Conservation (phyloP, 2,113 vertebrate genomes). For the Propithecus coquereli region DNA sequence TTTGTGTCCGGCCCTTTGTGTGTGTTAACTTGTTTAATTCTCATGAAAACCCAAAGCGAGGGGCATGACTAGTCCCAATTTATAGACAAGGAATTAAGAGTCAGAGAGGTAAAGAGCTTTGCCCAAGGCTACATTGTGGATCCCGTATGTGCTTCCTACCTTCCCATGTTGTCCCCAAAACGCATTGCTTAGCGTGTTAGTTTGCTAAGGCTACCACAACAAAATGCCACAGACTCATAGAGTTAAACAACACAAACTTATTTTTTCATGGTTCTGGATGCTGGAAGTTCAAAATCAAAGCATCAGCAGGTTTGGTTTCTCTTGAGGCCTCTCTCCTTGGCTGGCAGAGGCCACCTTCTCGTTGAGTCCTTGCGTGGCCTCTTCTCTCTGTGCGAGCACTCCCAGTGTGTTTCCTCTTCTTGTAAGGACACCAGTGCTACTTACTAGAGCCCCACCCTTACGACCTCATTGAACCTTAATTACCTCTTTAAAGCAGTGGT, state of each 20-base stretch:
- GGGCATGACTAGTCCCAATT: background rate
- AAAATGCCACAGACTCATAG: background rate
- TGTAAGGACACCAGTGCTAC: no score
- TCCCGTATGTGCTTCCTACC: background rate
- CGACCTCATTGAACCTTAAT: background rate
- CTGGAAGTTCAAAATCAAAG: background rate
- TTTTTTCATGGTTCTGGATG: background rate
- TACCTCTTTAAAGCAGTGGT: background rate
- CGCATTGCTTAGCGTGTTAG: accelerated
- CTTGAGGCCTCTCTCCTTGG: background rate
- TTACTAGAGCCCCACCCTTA: background rate
- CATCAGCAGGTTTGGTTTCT: no score
- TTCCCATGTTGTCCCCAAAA: background rate
- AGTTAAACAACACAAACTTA: background rate
- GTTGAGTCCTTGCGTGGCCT: accelerated
- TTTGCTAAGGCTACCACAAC: background rate
- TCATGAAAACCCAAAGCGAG: background rate
- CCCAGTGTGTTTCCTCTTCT: no score
- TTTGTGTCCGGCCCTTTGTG: background rate
- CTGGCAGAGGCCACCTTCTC: background rate
- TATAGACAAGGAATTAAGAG: background rate
- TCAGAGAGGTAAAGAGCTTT: background rate
- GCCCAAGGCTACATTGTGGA: background rate
- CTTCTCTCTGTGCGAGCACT: no score
- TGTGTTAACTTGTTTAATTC: background rate